A percentile compares a stretch with the other conserved stretches of the same genome.
Evolutionary conservation across 2,888 invertebrate species (phyloP).

Genomic region (Helobdella robusta): DNA sequence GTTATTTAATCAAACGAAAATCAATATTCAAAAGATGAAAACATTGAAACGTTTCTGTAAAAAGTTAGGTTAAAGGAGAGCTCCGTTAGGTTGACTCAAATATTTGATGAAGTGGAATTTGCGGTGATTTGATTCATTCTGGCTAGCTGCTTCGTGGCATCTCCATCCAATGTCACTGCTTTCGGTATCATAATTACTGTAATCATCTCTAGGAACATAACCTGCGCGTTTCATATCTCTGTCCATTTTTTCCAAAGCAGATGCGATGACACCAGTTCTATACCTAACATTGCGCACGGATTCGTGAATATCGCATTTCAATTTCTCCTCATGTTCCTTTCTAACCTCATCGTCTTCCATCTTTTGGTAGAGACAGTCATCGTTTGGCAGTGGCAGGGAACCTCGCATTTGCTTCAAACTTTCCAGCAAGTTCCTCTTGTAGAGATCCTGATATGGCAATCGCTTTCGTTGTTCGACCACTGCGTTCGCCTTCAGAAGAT

Average conservation of each 20-base stretch:
- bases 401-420: no score
- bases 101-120: constrained; percentile 7
- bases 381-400: no score
- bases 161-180: constrained; percentile 2
- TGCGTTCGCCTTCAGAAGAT: no score
- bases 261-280: constrained; percentile 2
- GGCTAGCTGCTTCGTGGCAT: neutral
- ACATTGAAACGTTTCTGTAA: no score
- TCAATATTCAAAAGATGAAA: no score
- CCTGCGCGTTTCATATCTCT: neutral
- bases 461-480: no score
- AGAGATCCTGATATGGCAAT: no score
- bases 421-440: no score
- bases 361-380: no score
- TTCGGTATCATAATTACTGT: constrained; percentile 4
- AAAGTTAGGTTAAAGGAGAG: no score
- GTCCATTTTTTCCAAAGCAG: neutral
- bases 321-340: neutral
- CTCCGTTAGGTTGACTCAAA: neutral
- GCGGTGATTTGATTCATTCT: neutral
- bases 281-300: neutral
- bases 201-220: neutral
- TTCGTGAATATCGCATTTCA: neutral
- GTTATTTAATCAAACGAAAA: constrained; percentile 16
- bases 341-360: no score